Conservation (phyloP, 1,140 invertebrate genomes). For the Augochlora pura region DNA sequence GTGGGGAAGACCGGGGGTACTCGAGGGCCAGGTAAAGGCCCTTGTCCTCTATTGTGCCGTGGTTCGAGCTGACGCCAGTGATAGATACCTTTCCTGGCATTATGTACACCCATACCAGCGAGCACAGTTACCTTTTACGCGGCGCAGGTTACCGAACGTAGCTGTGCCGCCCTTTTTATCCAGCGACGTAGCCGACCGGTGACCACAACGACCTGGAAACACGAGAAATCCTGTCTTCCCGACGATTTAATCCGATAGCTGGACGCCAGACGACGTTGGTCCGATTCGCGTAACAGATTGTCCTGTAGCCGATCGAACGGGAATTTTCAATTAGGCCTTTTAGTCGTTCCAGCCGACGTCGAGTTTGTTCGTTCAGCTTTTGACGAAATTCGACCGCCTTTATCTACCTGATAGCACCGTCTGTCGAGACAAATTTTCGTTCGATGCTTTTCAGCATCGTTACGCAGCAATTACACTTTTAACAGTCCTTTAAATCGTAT, state of each 20-base stretch:
- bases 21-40: conserved; percentile 71
- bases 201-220: conserved; percentile 31
- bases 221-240: conserved; percentile 32
- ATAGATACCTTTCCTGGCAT: conserved; percentile 67
- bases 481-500: too few species aligned
- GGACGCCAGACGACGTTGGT: neutral
- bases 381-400: too few species aligned
- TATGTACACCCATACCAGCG: conserved; percentile 41
- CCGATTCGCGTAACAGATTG: too few species aligned
- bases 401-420: too few species aligned
- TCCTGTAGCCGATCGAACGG: too few species aligned
- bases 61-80: conserved; percentile 71
- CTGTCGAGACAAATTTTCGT: too few species aligned
- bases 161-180: conserved; percentile 29
- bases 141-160: conserved; percentile 42
- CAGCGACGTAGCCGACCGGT: neutral
- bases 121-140: conserved; percentile 12
- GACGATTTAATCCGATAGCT: conserved; percentile 1
- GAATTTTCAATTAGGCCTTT: too few species aligned
- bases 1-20: conserved; percentile 21
- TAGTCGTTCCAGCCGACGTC: too few species aligned
- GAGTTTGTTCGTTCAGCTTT: too few species aligned
- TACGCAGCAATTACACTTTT: too few species aligned
- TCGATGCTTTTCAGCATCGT: too few species aligned
- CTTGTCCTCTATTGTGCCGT: conserved; percentile 69